Evolutionary conservation across 1,140 invertebrate genomes (phyloP).

Genomic region (Papilio helenus): DNA sequence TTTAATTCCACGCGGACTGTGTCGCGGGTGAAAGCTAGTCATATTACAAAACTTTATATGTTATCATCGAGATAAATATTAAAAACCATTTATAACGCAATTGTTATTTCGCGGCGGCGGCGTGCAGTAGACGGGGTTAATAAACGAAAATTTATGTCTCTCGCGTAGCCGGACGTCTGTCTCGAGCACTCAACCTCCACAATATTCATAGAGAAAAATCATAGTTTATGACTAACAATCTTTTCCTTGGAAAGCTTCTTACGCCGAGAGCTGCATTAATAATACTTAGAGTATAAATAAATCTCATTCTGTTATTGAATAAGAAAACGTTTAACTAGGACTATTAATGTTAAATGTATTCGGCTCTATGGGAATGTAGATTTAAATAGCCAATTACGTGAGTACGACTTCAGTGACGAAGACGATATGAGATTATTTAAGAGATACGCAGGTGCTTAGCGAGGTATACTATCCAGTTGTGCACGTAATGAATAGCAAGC

Average conservation of each 20-base stretch:
- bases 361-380: constrained; percentile 26
- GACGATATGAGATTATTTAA: constrained; percentile 30
- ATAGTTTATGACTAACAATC: constrained; percentile 77
- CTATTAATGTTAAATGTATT: background rate
- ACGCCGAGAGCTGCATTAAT: constrained; percentile 67
- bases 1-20: no score
- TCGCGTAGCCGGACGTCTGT: constrained; percentile 58
- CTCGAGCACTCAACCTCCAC: constrained; percentile 63
- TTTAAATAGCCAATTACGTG: constrained; percentile 52
- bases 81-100: constrained; percentile 6
- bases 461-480: background rate
- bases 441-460: constrained; percentile 28
- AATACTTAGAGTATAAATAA: constrained; percentile 75
- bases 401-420: background rate
- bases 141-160: constrained; percentile 64
- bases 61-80: constrained; percentile 12
- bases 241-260: constrained; percentile 72
- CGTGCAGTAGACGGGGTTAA: constrained; percentile 42
- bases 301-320: constrained; percentile 68
- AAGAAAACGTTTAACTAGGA: constrained; percentile 40
- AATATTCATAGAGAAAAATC: constrained; percentile 76
- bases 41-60: background rate
- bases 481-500: constrained; percentile 34
- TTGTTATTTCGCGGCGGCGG: constrained; percentile 17
- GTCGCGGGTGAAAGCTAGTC: no score